phyloP scores from a whole-genome alignment of 1,140 invertebrate genomes.

The Dendroctonus valens region DNA sequence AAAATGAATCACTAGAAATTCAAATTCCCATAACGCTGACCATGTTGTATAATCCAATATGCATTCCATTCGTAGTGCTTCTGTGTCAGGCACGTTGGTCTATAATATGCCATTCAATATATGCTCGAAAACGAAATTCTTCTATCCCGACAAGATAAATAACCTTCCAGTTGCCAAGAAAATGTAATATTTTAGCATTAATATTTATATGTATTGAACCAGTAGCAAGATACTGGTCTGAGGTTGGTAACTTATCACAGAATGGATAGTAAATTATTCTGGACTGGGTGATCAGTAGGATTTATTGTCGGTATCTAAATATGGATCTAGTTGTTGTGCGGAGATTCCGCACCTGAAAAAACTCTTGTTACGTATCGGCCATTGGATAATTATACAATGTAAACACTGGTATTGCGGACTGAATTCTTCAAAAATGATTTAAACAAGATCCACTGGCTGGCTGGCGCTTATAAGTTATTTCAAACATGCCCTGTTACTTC shows the following conservation, averaged over 20 bases:
- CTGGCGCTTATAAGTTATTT: conserved; percentile 3
- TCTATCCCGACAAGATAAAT: conserved; percentile 26
- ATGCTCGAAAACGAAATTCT: conserved; percentile 27
- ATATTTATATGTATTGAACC: conserved; percentile 22
- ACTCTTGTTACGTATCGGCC: too few relatives aligned
- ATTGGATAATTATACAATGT: too few relatives aligned
- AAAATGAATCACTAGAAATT: too few relatives aligned
- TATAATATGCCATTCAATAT: conserved; percentile 32
- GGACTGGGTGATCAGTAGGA: too few relatives aligned
- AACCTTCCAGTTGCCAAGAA: conserved; percentile 25
- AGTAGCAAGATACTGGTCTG: too few relatives aligned
- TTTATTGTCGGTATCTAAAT: too few relatives aligned
- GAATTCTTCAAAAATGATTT: neutral
- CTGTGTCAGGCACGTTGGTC: conserved; percentile 13
- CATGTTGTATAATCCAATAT: conserved; percentile 19
- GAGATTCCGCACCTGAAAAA: too few relatives aligned
- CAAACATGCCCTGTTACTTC: conserved; percentile 9
- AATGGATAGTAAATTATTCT: too few relatives aligned
- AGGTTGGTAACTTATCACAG: too few relatives aligned
- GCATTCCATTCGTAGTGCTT: conserved; percentile 22
- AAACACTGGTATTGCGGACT: too few relatives aligned
- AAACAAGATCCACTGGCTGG: neutral
- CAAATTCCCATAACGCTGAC: neutral
- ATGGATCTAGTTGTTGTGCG: too few relatives aligned
- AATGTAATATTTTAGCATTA: conserved; percentile 30